Conservation (phyloP, 2,797 vertebrate genomes). For the Protonibea diacanthus region DNA sequence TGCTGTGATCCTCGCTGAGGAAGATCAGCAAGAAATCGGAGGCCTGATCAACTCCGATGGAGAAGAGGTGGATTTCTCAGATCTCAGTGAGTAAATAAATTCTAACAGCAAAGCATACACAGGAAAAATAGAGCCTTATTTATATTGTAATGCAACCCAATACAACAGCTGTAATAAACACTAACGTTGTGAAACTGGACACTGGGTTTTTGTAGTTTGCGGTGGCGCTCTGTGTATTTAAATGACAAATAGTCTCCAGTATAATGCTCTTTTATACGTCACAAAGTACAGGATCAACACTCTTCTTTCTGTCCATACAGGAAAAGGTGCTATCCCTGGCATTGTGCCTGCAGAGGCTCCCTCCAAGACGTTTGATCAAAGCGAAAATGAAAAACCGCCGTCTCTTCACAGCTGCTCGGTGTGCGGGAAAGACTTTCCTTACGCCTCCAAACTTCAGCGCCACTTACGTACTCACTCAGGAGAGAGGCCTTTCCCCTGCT, state of each 20-base stretch:
- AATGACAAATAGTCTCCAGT: neutral
- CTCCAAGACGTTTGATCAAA: constrained; percentile 51
- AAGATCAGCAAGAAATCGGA: constrained; percentile 77
- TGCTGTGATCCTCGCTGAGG: constrained; percentile 60
- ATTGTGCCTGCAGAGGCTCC: constrained; percentile 32
- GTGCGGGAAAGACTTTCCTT: constrained; percentile 81
- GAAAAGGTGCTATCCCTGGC: constrained; percentile 35
- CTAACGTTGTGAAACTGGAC: neutral
- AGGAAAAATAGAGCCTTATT: neutral
- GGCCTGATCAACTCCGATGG: constrained; percentile 84
- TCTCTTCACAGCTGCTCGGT: constrained; percentile 77
- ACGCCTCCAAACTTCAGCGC: constrained; percentile 81
- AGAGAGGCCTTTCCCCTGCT: constrained; percentile 82
- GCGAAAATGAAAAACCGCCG: constrained; percentile 68
- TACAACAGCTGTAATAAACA: neutral
- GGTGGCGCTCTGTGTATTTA: neutral
- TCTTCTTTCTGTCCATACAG: constrained; percentile 54
- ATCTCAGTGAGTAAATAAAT: constrained; percentile 66
- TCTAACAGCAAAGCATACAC: neutral
- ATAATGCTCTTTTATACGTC: neutral
- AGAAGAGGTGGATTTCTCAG: constrained; percentile 81
- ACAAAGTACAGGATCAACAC: neutral
- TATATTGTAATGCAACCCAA: neutral
- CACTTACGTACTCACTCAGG: constrained; percentile 83
- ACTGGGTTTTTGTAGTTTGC: neutral